These are phyloP conservation scores for Sarcophaga rosellei DNA, from an alignment of 2,888 invertebrate genomes.

Conservation along the genomic window DNA sequence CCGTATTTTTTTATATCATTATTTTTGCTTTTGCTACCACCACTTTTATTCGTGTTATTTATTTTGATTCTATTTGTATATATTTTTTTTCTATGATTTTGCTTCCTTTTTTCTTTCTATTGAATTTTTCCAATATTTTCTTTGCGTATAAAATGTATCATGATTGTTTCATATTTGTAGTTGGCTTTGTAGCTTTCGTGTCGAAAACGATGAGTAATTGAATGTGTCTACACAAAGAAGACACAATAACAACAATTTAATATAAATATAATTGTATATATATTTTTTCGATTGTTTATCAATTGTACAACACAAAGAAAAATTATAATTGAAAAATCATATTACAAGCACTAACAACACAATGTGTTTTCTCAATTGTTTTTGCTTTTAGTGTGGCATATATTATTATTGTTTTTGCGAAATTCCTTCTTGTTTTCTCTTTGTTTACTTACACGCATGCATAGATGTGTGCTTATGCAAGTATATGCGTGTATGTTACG, in stretches of 20 bases:
- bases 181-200: neutral
- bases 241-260: conserved; percentile 6
- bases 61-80: neutral
- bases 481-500: conserved; percentile 9
- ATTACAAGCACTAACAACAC: neutral
- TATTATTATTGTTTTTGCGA: neutral
- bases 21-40: neutral
- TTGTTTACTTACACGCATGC: neutral
- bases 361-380: neutral
- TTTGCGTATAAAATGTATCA: neutral
- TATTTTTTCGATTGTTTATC: neutral
- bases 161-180: neutral
- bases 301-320: neutral
- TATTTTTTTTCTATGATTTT: neutral
- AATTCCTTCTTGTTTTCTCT: neutral
- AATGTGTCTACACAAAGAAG: neutral
- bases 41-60: neutral
- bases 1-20: conserved; percentile 9
- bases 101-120: conserved; percentile 13
- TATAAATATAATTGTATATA: neutral
- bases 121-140: conserved; percentile 42
- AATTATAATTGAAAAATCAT: neutral
- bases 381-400: neutral
- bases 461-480: neutral
- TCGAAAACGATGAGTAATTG: neutral